phyloP scores from a whole-genome alignment of 2,113 vertebrate species.

The Chionis minor region DNA sequence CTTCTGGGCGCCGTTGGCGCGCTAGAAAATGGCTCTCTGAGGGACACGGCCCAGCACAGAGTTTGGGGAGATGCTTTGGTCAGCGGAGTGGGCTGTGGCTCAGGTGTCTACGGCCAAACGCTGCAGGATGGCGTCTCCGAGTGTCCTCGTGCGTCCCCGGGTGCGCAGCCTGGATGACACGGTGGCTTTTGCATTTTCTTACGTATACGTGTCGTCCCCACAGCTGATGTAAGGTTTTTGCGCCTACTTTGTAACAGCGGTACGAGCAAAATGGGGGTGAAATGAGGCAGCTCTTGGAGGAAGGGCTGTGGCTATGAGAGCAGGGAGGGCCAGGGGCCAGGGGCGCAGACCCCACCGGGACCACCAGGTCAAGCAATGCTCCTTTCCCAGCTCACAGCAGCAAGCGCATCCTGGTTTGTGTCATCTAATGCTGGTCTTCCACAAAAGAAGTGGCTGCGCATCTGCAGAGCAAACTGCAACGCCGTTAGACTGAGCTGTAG shows the following conservation, averaged over 20 bases:
- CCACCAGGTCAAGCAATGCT: not conserved
- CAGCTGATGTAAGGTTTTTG: not conserved
- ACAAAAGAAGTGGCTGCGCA: not conserved
- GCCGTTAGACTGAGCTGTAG: not conserved
- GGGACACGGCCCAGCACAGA: not conserved
- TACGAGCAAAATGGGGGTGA: not conserved
- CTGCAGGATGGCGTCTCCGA: rapidly evolving
- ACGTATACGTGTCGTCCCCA: not conserved
- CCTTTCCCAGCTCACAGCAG: not conserved
- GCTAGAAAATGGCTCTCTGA: not conserved
- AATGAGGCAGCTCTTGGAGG: not conserved
- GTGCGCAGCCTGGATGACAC: rapidly evolving
- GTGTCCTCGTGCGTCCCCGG: rapidly evolving
- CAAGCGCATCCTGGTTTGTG: rapidly evolving
- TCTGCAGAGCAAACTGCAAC: not conserved
- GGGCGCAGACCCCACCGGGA: not conserved
- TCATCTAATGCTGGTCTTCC: not conserved
- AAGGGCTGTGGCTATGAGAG: not conserved
- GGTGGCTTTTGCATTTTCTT: not conserved
- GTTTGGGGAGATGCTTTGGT: not conserved
- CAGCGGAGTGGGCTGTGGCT: not conserved
- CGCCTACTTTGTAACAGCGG: rapidly evolving
- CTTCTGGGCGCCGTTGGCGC: not conserved
- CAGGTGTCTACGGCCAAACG: not conserved
- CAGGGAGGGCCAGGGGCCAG: not conserved